Percentiles rank a stretch among this genome's conserved stretches.
These are phyloP conservation scores for Propithecus deckenii DNA, from an alignment of 2,797 vertebrate species.

Conservation along the genomic window DNA sequence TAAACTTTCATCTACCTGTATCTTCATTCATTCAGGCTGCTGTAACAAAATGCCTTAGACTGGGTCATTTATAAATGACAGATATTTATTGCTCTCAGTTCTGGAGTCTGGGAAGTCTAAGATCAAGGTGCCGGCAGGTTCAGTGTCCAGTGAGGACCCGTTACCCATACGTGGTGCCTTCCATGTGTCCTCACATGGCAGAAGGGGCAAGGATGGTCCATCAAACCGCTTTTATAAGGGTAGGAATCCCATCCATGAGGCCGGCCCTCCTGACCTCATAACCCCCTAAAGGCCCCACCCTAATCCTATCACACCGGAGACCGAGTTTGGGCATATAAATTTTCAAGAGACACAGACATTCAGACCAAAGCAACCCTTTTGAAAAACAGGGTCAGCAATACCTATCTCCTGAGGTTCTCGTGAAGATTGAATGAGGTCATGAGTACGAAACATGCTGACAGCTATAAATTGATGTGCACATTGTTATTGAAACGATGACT, in stretches of 20 bases:
- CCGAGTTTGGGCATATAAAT: not conserved
- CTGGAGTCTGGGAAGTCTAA: not conserved
- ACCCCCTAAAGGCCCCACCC: rapidly evolving
- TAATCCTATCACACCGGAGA: not conserved
- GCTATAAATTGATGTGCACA: rapidly evolving
- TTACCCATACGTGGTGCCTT: not conserved
- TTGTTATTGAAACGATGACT: not conserved
- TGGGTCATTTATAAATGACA: not conserved
- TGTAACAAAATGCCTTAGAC: not conserved
- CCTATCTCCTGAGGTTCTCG: not conserved
- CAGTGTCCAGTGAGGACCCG: not conserved
- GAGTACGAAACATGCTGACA: rapidly evolving
- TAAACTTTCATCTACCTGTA: rapidly evolving
- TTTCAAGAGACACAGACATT: too few relatives aligned
- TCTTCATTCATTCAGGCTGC: not conserved
- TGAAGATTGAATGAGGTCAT: not conserved
- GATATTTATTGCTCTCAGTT: too few relatives aligned
- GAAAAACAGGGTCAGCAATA: not conserved
- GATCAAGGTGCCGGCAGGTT: too few relatives aligned
- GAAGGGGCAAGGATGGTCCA: not conserved
- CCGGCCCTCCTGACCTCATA: not conserved
- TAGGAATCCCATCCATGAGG: not conserved
- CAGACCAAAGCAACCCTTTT: too few relatives aligned
- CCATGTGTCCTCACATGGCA: too few relatives aligned
- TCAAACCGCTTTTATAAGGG: not conserved